These are phyloP conservation scores for Cassiopea xamachana DNA, from an alignment of 30 jellyfish, hydroid and myxozoan genomes.

Conservation along the genomic window DNA sequence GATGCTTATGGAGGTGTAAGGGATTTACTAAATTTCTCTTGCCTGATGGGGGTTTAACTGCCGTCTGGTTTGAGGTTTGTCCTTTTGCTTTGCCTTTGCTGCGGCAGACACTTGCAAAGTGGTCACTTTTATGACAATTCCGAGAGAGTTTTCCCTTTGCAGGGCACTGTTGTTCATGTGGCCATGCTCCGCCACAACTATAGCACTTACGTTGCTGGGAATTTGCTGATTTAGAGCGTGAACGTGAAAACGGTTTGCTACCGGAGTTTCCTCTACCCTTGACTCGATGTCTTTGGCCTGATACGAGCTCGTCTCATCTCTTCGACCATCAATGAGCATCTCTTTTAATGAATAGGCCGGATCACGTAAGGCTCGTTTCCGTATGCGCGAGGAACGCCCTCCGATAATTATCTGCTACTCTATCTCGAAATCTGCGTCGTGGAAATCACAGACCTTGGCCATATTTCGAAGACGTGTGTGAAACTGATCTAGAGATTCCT, in stretches of 20 bases:
- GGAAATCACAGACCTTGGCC: no score
- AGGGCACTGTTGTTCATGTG: slow-evolving; percentile 35
- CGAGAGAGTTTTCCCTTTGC: slow-evolving; percentile 36
- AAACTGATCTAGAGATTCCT: no score
- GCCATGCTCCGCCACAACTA: slow-evolving; percentile 52
- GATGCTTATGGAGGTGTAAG: slow-evolving; percentile 11
- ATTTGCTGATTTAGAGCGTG: neutral
- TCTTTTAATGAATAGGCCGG: slow-evolving; percentile 24
- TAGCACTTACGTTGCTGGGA: neutral
- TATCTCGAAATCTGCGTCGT: no score
- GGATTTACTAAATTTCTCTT: slow-evolving; percentile 10
- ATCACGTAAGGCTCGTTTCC: slow-evolving; percentile 46
- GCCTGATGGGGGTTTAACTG: neutral
- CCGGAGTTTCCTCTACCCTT: neutral
- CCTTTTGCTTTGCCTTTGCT: neutral
- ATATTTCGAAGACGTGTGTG: no score
- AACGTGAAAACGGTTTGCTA: neutral
- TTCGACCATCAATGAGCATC: slow-evolving; percentile 48
- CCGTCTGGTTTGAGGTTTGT: neutral
- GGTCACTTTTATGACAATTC: slow-evolving; percentile 21
- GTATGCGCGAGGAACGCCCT: no score
- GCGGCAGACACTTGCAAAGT: slow-evolving; percentile 46
- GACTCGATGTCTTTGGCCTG: slow-evolving; percentile 40
- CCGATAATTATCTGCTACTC: no score
- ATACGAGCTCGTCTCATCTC: slow-evolving; percentile 42